phyloP scores from a whole-genome alignment of 2,113 vertebrate genomes.

The Phyllostomus hastatus region DNA sequence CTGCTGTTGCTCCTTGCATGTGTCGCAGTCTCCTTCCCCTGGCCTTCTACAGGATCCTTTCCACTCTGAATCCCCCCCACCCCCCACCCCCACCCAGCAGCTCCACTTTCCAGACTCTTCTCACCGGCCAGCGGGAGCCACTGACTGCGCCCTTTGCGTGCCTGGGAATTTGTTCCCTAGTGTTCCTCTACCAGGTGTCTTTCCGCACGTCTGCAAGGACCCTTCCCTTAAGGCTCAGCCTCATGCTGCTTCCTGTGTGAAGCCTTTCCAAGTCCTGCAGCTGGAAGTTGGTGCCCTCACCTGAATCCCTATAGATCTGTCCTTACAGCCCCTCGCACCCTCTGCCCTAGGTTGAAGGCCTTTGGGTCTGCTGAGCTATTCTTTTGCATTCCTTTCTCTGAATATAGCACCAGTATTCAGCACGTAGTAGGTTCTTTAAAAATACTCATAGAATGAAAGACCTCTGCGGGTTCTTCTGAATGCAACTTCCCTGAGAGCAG shows the following conservation, averaged over 20 bases:
- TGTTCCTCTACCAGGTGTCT: accelerated
- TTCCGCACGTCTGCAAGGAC: background rate
- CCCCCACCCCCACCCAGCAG: no score
- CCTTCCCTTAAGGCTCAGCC: background rate
- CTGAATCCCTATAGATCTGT: background rate
- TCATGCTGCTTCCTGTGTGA: background rate
- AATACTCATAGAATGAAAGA: background rate
- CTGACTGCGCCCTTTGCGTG: background rate
- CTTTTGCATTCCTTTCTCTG: background rate
- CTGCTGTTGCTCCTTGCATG: no score
- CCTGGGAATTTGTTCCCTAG: background rate
- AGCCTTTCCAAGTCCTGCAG: background rate
- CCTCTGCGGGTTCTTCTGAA: background rate
- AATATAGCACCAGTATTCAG: background rate
- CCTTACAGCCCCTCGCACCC: background rate
- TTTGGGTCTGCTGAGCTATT: background rate
- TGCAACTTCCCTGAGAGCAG: background rate
- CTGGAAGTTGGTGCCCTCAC: background rate
- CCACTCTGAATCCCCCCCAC: background rate
- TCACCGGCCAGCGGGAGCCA: background rate
- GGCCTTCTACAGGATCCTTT: background rate
- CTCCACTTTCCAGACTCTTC: background rate
- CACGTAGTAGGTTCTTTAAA: background rate
- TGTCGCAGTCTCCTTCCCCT: accelerated
- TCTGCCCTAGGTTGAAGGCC: background rate